These are phyloP conservation scores for Harmothoe impar DNA, from an alignment of 2,888 invertebrate genomes.

Conservation along the genomic window DNA sequence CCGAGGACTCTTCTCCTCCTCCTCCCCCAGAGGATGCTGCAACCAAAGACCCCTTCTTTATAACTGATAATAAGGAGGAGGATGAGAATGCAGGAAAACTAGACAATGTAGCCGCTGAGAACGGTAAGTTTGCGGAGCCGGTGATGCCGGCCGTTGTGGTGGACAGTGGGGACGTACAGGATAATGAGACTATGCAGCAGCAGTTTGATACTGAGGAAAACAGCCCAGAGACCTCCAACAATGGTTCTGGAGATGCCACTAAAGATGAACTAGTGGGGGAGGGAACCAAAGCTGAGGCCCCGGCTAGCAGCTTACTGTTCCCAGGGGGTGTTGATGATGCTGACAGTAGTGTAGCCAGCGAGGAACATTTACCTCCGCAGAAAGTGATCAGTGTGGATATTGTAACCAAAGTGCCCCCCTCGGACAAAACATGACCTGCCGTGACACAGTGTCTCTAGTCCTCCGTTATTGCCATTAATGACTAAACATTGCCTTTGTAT, in stretches of 20 bases:
- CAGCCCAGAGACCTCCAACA: neutral
- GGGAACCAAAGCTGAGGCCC: neutral
- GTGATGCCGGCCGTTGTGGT: neutral
- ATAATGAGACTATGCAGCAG: neutral
- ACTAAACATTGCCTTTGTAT: too few relatives aligned
- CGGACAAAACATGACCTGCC: conserved; percentile 3
- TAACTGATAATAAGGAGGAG: neutral
- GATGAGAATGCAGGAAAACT: neutral
- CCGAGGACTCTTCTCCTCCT: neutral
- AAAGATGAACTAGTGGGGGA: neutral
- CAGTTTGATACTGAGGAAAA: neutral
- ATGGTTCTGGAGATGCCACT: neutral
- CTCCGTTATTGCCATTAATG: neutral
- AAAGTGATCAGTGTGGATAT: conserved; percentile 9
- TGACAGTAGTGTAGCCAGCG: neutral
- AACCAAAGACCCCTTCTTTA: neutral
- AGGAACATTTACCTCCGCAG: neutral
- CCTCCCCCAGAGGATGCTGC: neutral
- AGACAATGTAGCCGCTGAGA: neutral
- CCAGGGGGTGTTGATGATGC: neutral
- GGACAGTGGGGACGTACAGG: neutral
- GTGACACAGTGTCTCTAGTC: neutral
- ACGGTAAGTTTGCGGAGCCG: neutral
- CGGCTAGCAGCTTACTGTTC: neutral
- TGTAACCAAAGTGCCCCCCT: neutral